phyloP scores from a whole-genome alignment of 2,888 invertebrate species.

The Tachina fera region DNA sequence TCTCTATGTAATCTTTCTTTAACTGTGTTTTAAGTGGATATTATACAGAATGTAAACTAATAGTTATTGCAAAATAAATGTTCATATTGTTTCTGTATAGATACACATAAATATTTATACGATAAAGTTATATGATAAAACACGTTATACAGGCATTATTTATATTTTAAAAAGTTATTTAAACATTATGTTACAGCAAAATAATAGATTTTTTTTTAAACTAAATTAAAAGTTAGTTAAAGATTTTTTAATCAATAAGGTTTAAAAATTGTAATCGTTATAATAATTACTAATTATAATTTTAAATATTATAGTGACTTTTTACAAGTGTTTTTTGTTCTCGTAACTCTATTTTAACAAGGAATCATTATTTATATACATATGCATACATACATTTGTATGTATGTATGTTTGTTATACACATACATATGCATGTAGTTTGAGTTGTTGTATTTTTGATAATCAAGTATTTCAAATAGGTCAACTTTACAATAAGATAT shows the following conservation, averaged over 20 bases:
- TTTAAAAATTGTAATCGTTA: background rate
- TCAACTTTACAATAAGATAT: conserved; percentile 11
- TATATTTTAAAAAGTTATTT: conserved; percentile 10
- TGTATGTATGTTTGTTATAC: conserved; percentile 1
- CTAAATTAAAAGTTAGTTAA: conserved; percentile 27
- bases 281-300: conserved; percentile 1
- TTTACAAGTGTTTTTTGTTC: conserved; percentile 38
- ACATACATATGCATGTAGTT: background rate
- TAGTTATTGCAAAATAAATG: conserved; percentile 18
- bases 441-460: conserved; percentile 2
- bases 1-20: background rate
- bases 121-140: conserved; percentile 10
- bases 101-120: conserved; percentile 2
- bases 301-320: conserved; percentile 46
- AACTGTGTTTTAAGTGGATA: conserved; percentile 24
- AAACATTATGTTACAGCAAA: conserved; percentile 25
- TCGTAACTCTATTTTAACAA: conserved; percentile 3
- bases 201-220: background rate
- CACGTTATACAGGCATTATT: conserved; percentile 48
- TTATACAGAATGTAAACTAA: conserved; percentile 35
- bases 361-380: conserved; percentile 1
- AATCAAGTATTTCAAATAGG: background rate
- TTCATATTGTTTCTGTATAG: background rate
- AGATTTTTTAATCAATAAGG: conserved; percentile 1
- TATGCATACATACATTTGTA: background rate